Conservation (phyloP, 2,888 invertebrate species). For the Thymelicus lineola region DNA sequence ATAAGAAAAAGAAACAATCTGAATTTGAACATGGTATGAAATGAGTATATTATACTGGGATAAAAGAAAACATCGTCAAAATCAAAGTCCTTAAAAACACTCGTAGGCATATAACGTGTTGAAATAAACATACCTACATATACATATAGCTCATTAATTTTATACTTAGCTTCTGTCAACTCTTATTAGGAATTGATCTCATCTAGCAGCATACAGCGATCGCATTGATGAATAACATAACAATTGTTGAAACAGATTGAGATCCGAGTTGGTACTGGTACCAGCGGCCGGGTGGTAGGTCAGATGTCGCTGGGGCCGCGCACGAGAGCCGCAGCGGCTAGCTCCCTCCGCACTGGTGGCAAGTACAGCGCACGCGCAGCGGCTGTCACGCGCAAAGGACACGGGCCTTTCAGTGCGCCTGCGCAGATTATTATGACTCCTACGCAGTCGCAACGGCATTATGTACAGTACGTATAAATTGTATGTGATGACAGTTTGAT, state of each 20-base stretch:
- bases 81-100: too few relatives aligned
- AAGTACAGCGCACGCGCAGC: conserved; percentile 95
- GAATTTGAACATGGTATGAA: too few relatives aligned
- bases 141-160: too few relatives aligned
- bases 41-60: too few relatives aligned
- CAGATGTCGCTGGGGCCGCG: conserved; percentile 95
- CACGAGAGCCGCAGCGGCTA: conserved; percentile 95
- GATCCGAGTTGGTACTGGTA: conserved; percentile 69
- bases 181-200: too few relatives aligned
- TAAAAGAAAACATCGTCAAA: too few relatives aligned
- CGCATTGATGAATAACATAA: neutral
- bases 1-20: too few relatives aligned
- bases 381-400: conserved; percentile 94
- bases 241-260: conserved; percentile 62
- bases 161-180: too few relatives aligned
- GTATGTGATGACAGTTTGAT: too few relatives aligned
- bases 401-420: conserved; percentile 94
- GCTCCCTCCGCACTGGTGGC: conserved; percentile 93
- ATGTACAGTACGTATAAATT: conserved; percentile 71
- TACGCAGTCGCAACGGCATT: conserved; percentile 75
- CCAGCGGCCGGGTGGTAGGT: conserved; percentile 84
- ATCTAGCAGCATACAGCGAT: too few relatives aligned
- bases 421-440: conserved; percentile 90
- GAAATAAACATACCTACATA: too few relatives aligned
- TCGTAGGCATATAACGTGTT: too few relatives aligned